Evolutionary conservation across 2,113 vertebrate species (phyloP), one percentile per base, ranked within the genome.

Genomic region (Scartelaos histophorus): DNA sequence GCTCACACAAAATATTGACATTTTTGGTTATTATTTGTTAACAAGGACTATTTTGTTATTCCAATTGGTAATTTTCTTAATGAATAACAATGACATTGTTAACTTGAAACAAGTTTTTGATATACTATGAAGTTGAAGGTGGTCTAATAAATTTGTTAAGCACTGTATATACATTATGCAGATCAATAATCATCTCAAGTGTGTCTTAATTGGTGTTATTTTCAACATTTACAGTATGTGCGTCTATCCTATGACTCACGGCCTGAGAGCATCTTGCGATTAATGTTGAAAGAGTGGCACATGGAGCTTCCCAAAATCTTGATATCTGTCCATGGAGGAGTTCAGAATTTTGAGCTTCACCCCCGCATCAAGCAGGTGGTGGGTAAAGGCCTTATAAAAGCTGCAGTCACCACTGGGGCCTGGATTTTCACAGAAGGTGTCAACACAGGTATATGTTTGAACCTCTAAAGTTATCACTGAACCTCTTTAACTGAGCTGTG

Each of bases 381-480:
- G 89, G 97, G 97, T 54, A 99, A 99, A 87, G 98, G 98, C 71
- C 97, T 99, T 80, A 96, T 98, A 91, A 99, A 99, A 94, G 98
- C 98, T 85, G 97, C 98, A 34, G 95, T 98, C 78, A 99, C 98
- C 85, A 99, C 98, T 0, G 97, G 98, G 84, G 98, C 98, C 88
- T 99, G 98, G 98, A 98, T 99, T 86, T 92, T 99, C 93, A 99
- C 98, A 57, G 98, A 97, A 91, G 97, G 98, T 71, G 97, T 99
- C 82, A 97, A 99, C 87, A 98, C 97, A 88, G 98, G 98, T 95
- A 91, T 58, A 68, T 38, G 90, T 11, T 64, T 43, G 7, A 17
- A 58, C 56, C 25, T 6, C 15, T 29, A 53, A 7, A n/a, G 51
- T 53, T 17, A 15, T 19, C 51, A n/a, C 19, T 53, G 51, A 53